phyloP scores from a whole-genome alignment of 2,888 invertebrate species.

The Drosophila diplacantha region DNA sequence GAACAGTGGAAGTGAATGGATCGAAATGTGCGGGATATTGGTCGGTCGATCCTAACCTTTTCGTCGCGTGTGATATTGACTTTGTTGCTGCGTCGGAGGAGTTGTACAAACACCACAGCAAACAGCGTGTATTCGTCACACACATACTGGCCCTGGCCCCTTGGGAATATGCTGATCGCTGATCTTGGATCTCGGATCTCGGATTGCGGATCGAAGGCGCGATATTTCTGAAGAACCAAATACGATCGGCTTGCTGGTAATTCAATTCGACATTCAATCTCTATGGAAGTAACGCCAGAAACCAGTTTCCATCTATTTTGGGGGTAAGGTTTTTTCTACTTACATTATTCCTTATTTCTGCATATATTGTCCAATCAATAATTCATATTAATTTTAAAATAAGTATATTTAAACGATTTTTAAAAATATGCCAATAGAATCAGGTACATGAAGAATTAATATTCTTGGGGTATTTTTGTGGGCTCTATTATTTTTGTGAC shows the following conservation, averaged over 20 bases:
- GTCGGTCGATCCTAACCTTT: background rate
- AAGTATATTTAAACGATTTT: no score
- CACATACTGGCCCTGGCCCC: slow-evolving; percentile 6
- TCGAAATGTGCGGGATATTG: background rate
- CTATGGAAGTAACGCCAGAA: background rate
- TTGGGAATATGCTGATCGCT: slow-evolving; percentile 4
- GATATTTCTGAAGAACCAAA: background rate
- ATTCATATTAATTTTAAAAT: no score
- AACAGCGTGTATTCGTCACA: slow-evolving; percentile 14
- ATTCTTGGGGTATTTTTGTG: background rate
- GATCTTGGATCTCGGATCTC: background rate
- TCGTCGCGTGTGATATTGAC: slow-evolving; percentile 3
- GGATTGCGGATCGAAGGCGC: background rate
- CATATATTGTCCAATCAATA: no score
- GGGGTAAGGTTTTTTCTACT: background rate
- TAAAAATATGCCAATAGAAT: background rate
- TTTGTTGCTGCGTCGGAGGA: slow-evolving; percentile 3
- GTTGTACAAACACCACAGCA: background rate
- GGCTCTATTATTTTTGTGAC: background rate
- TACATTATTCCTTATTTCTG: background rate
- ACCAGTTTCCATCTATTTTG: background rate
- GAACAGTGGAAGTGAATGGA: background rate
- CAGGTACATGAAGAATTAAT: background rate
- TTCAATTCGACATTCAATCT: slow-evolving; percentile 3
- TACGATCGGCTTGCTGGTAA: background rate